Conservation (phyloP, 2,888 invertebrate genomes). For the Helicoverpa assulta region DNA sequence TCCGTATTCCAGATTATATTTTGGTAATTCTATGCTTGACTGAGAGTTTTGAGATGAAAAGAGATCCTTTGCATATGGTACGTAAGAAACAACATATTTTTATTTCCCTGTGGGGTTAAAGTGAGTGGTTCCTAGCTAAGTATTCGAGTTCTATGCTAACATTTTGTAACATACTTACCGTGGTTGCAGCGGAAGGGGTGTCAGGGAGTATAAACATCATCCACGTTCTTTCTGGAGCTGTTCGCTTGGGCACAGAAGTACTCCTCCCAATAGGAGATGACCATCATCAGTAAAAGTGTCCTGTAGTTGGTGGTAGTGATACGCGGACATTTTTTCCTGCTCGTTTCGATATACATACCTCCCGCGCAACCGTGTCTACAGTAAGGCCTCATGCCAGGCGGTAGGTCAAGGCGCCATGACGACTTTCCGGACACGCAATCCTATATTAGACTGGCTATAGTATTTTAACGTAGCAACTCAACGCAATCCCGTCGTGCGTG, state of each 20-base stretch:
- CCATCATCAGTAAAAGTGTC: too few species aligned
- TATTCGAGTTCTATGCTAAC: neutral
- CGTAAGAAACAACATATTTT: neutral
- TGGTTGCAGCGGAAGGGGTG: neutral
- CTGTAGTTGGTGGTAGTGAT: too few species aligned
- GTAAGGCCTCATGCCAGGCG: too few species aligned
- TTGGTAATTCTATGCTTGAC: conserved; percentile 9
- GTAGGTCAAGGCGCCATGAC: too few species aligned
- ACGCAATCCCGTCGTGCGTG: conserved; percentile 74
- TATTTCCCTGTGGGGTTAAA: neutral
- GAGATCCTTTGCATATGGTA: conserved; percentile 8
- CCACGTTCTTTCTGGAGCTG: too few species aligned
- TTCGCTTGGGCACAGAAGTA: too few species aligned
- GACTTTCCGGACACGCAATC: too few species aligned
- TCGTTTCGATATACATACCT: too few species aligned
- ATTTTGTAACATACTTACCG: neutral
- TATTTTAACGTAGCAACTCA: conserved; percentile 69
- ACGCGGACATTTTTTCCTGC: too few species aligned
- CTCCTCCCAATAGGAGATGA: too few species aligned
- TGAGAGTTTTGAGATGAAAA: neutral
- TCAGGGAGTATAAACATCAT: too few species aligned
- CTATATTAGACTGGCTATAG: neutral
- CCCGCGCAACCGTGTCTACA: too few species aligned
- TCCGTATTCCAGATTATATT: conserved; percentile 11
- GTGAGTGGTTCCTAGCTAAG: neutral